Percentiles rank a stretch among this genome's conserved stretches.
Conservation (phyloP, 2,888 invertebrate species). For the Linnaemya vulpina region DNA sequence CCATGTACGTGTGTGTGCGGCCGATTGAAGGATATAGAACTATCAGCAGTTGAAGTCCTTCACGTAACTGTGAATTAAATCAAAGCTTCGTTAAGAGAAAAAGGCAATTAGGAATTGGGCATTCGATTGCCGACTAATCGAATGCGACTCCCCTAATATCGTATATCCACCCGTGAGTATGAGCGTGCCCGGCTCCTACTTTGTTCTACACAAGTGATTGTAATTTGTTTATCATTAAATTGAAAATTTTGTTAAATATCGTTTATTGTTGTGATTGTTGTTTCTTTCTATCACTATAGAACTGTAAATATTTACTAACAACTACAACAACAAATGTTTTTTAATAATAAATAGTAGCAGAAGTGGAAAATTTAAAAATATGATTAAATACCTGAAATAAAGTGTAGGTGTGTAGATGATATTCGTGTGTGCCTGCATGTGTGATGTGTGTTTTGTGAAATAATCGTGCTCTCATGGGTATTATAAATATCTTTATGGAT, state of each 20-base stretch:
- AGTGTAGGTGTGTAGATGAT: not conserved
- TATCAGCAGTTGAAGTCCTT: too few relatives aligned
- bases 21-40: too few relatives aligned
- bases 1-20: too few relatives aligned
- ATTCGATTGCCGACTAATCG: too few relatives aligned
- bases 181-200: slow-evolving; percentile 34
- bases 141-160: too few relatives aligned
- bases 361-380: slow-evolving; percentile 32
- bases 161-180: not conserved
- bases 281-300: slow-evolving; percentile 24
- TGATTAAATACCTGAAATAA: slow-evolving; percentile 50
- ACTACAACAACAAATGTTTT: slow-evolving; percentile 30
- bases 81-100: too few relatives aligned
- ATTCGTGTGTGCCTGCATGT: not conserved
- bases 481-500: not conserved
- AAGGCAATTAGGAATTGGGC: too few relatives aligned
- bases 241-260: slow-evolving; percentile 64
- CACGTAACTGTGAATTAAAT: too few relatives aligned
- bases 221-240: slow-evolving; percentile 71
- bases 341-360: slow-evolving; percentile 4
- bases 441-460: slow-evolving; percentile 13
- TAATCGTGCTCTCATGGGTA: slow-evolving; percentile 7
- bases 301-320: slow-evolving; percentile 65
- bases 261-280: slow-evolving; percentile 57
- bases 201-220: slow-evolving; percentile 66